Evolutionary conservation across 2,888 invertebrate species (phyloP), one percentile per base, ranked within the genome.

Genomic region (Glaucopsyche alexis): DNA sequence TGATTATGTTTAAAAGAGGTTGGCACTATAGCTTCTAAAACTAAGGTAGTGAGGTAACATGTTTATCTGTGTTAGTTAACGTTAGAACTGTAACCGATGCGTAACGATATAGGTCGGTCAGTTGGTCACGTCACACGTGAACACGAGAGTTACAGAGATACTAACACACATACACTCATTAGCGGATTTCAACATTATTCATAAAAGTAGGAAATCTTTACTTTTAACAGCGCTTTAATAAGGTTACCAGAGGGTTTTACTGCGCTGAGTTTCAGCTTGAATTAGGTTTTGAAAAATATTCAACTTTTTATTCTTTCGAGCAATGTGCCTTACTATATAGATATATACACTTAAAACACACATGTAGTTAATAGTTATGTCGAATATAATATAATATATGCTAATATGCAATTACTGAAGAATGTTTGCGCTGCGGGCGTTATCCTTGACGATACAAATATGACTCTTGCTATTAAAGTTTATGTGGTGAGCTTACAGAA

Each of bases 401-500:
- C 60, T 29, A 60, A 60, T 60, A 13, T 29, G 19, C 60, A 29
- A 60, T 60, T 6, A 60, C 60, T 29, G 13, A 60, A 60, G 60
- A 60, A 60, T 60, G 60, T 60, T 13, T 6, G 14, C 38, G 29
- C 29, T 38, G 60, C 60, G 7, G 60, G 38, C 29, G 60, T 29
- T 29, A 29, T 29, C 60, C 60, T 60, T 60, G 60, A 14, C 60
- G 29, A 8, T 14, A 60, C 60, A 11, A 60, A 60, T 60, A 60
- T 5, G 7, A 29, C 14, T 60, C 13, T 29, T 29, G 60, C 13
- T 55, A 19, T 7, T 5, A 4, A 3, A 16, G 6, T 7, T 9
- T 29, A 13, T 60, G 60, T 60, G 38, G 60, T 29, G 14, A 60
- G 60, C 29, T 60, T 14, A 29, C 60, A 60, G 60, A 60, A 60